Evolutionary conservation across 2,113 vertebrate species (phyloP).

Genomic region (Hippocampus abdominalis): DNA sequence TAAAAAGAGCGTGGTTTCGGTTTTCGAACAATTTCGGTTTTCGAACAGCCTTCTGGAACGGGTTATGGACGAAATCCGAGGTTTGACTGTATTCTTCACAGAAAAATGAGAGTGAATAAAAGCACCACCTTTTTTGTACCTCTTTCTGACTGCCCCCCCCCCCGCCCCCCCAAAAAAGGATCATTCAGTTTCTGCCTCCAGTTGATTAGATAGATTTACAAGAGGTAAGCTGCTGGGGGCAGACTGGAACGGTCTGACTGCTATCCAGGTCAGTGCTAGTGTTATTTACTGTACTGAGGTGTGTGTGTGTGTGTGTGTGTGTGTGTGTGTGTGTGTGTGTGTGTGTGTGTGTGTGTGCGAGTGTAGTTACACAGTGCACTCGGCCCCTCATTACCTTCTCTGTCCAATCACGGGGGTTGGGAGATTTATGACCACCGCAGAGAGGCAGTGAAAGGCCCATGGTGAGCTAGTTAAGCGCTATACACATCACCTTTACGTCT

Average conservation of each 20-base stretch:
- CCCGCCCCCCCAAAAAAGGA: not conserved
- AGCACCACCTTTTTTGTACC: not conserved
- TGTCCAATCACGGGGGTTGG: slow-evolving; percentile 48
- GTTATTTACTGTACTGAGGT: slow-evolving; percentile 50
- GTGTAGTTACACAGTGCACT: slow-evolving; percentile 19
- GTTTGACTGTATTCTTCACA: too few relatives aligned
- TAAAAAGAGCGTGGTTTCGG: too few relatives aligned
- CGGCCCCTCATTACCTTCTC: slow-evolving; percentile 56
- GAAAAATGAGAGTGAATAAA: not conserved
- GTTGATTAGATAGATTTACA: slow-evolving; percentile 65
- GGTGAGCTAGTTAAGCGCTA: slow-evolving; percentile 49
- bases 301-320: slow-evolving; percentile 16
- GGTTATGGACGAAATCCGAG: too few relatives aligned
- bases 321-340: slow-evolving; percentile 17
- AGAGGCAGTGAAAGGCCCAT: slow-evolving; percentile 42
- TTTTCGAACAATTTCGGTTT: too few relatives aligned
- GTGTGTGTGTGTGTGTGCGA: slow-evolving; percentile 23
- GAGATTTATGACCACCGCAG: slow-evolving; percentile 52
- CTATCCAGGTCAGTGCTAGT: slow-evolving; percentile 51
- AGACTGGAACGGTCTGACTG: slow-evolving; percentile 45
- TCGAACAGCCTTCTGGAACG: too few relatives aligned
- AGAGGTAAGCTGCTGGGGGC: slow-evolving; percentile 51
- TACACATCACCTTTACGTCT: slow-evolving; percentile 54
- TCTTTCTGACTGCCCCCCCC: too few relatives aligned
- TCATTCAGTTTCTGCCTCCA: slow-evolving; percentile 33